These are phyloP conservation scores for Nasalis larvatus DNA, from an alignment of 2,113 vertebrate species.

Conservation along the genomic window DNA sequence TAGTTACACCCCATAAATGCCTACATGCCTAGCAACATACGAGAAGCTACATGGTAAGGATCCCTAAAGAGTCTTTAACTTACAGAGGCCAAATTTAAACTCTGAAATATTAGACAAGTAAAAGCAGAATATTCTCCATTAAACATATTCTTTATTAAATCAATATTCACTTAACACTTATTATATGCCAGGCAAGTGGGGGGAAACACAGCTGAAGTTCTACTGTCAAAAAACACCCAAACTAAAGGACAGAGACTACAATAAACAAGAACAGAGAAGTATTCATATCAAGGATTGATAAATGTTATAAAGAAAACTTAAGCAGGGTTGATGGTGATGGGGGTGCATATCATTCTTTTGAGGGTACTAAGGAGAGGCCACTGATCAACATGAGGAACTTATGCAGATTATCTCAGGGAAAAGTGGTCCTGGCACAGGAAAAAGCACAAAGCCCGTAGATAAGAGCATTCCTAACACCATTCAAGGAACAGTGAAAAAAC, in stretches of 20 bases:
- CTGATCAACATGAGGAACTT: neutral
- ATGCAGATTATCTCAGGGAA: neutral
- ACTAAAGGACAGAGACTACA: neutral
- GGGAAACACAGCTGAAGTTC: neutral
- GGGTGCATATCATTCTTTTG: neutral
- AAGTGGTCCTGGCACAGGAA: neutral
- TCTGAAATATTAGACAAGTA: conserved; percentile 3
- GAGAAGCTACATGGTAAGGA: neutral
- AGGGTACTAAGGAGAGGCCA: neutral
- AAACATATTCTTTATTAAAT: conserved; percentile 25
- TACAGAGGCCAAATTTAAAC: neutral
- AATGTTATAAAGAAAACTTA: neutral
- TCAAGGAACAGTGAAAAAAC: neutral
- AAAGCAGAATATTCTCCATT: neutral
- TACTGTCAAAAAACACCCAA: neutral
- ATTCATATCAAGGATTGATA: neutral
- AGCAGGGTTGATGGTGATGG: neutral
- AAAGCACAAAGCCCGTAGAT: neutral
- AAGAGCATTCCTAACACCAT: neutral
- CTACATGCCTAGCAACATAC: neutral
- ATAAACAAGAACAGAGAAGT: neutral
- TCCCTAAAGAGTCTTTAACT: neutral
- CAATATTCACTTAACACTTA: neutral
- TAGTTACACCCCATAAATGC: neutral
- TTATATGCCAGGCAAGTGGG: neutral